Conservation (phyloP, 1,140 invertebrate genomes). For the Danaus melanippus region DNA sequence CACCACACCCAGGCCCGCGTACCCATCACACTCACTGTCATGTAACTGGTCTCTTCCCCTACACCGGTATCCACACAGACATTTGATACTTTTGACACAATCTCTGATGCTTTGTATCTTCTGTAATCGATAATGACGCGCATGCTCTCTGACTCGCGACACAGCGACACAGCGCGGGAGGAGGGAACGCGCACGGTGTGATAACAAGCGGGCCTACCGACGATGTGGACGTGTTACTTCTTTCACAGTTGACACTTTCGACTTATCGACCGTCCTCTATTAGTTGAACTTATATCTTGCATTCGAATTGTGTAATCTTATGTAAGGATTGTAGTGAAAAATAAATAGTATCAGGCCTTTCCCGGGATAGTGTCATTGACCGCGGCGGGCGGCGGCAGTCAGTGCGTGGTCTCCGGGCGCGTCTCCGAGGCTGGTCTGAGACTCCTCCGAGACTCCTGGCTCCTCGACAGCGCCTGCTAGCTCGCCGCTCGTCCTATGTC, state of each 20-base stretch:
- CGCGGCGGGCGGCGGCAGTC: conserved; percentile 3
- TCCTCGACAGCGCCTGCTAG: conserved; percentile 32
- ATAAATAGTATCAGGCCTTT: neutral
- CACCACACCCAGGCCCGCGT: conserved; percentile 28
- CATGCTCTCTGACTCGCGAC: conserved; percentile 21
- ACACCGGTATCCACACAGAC: neutral
- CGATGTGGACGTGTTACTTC: too few species aligned
- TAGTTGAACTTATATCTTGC: too few species aligned
- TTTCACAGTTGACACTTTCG: too few species aligned
- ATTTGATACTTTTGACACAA: too few species aligned
- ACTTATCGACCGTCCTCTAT: too few species aligned
- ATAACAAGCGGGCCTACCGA: too few species aligned
- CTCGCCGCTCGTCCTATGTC: conserved; percentile 27
- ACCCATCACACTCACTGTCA: conserved; percentile 3
- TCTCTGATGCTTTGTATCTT: conserved; percentile 2
- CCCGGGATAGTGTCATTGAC: neutral
- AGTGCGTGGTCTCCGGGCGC: neutral
- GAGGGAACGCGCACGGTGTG: too few species aligned
- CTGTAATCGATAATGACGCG: conserved; percentile 31
- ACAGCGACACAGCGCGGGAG: neutral
- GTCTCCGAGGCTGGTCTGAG: conserved; percentile 17
- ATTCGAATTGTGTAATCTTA: too few species aligned
- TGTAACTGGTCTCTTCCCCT: conserved; percentile 7
- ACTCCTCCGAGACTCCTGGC: conserved; percentile 23
- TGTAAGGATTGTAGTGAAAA: too few species aligned